Conservation (phyloP, 23 tunicate genomes). For the Oikopleura dioica region DNA sequence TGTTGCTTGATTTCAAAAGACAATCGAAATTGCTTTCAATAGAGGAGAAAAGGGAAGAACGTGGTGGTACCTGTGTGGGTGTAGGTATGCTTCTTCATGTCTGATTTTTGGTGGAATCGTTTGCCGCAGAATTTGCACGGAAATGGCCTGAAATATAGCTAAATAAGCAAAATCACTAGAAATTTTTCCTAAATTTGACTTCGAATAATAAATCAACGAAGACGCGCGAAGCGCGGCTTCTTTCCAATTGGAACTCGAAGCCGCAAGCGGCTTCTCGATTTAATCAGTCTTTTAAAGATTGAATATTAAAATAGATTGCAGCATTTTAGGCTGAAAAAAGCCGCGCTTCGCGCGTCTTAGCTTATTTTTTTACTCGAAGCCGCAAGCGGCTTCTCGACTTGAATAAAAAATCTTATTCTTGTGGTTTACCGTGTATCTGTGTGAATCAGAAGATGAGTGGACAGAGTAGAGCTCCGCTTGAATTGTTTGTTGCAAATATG, state of each 20-base stretch:
- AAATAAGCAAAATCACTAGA: too few relatives aligned
- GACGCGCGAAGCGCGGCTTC: too few relatives aligned
- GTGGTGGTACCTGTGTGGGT: constrained; percentile 98
- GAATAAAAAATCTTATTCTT: neutral
- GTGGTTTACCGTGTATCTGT: constrained; percentile 47
- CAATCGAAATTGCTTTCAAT: too few relatives aligned
- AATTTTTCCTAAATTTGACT: too few relatives aligned
- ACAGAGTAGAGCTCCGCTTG: constrained; percentile 82
- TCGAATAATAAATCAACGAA: too few relatives aligned
- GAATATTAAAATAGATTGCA: too few relatives aligned
- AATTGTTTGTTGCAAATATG: constrained; percentile 92
- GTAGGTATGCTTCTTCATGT: constrained; percentile 98
- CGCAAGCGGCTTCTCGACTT: neutral
- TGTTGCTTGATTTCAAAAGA: too few relatives aligned
- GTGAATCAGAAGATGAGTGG: constrained; percentile 90
- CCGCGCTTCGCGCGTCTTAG: too few relatives aligned
- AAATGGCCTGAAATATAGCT: constrained; percentile 51
- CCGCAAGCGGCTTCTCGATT: neutral
- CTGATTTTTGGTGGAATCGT: constrained; percentile 94
- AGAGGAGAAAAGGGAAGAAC: too few relatives aligned
- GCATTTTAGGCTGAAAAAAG: too few relatives aligned
- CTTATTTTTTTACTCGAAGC: neutral
- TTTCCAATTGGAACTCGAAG: neutral
- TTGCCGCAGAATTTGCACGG: constrained; percentile 98
- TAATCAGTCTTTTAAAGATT: too few relatives aligned